Conservation (phyloP, 1,140 invertebrate species). For the Drosophila miranda region DNA sequence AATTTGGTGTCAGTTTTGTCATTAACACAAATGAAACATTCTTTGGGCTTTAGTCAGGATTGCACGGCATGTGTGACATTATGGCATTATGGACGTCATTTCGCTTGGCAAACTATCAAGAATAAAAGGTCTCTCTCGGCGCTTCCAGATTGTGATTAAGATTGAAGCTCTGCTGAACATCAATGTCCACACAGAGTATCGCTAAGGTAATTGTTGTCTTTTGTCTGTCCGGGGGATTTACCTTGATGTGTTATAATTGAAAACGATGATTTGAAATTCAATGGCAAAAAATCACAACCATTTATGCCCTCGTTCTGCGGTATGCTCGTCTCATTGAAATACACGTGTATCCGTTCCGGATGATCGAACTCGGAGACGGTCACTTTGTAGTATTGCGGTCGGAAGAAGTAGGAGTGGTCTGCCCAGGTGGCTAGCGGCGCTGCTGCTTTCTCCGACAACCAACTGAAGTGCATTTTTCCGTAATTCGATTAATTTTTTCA, state of each 20-base stretch:
- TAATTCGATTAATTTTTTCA: constrained; percentile 34
- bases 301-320: constrained; percentile 79
- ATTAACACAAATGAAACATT: constrained; percentile 74
- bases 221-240: constrained; percentile 61
- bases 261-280: constrained; percentile 85
- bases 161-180: not conserved
- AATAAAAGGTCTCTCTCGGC: constrained; percentile 18
- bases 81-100: constrained; percentile 44
- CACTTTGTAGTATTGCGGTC: constrained; percentile 81
- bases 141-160: constrained; percentile 1
- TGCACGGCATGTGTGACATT: constrained; percentile 35
- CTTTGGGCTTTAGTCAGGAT: constrained; percentile 59
- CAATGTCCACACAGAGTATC: no score
- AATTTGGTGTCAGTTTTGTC: constrained; percentile 69
- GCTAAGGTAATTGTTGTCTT: not conserved
- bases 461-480: constrained; percentile 81
- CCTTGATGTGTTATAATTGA: constrained; percentile 86
- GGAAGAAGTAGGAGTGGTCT: constrained; percentile 83
- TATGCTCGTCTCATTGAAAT: constrained; percentile 83
- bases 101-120: constrained; percentile 58
- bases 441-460: constrained; percentile 71
- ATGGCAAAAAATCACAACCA: constrained; percentile 83
- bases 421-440: constrained; percentile 82
- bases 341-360: constrained; percentile 84
- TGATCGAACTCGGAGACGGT: constrained; percentile 86